These are phyloP conservation scores for Rhyacophila evoluta DNA, from an alignment of 2,888 invertebrate species.

Conservation along the genomic window DNA sequence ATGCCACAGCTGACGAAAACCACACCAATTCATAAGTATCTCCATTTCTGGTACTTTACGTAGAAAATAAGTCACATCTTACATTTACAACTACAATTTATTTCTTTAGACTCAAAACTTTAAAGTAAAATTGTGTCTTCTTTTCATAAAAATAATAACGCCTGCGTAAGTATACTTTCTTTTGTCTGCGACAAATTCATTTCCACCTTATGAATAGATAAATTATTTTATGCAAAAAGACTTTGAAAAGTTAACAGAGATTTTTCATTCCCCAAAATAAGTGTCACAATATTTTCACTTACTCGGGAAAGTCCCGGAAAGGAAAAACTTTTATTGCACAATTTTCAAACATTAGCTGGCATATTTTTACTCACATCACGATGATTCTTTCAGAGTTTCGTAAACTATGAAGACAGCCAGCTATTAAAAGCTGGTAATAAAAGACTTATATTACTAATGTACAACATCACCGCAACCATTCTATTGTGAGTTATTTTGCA, in stretches of 20 bases:
- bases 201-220: constrained; percentile 19
- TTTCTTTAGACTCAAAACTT: no score
- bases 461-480: no score
- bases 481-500: no score
- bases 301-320: neutral
- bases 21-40: no score
- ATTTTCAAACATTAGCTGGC: neutral
- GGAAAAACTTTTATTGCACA: constrained; percentile 1
- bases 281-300: constrained; percentile 1
- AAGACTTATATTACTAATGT: neutral
- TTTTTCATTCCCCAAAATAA: constrained; percentile 10
- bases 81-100: no score
- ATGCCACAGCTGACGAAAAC: no score
- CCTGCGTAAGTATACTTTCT: neutral
- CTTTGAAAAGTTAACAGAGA: neutral
- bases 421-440: neutral
- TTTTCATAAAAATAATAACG: no score
- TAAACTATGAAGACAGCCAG: neutral
- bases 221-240: neutral
- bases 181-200: neutral
- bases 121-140: no score
- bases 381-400: neutral
- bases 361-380: neutral
- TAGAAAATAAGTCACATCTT: no score
- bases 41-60: no score